Evolutionary conservation across 2,888 invertebrate genomes (phyloP), one percentile per base, ranked within the genome.

Genomic region (Lissonota sp.): DNA sequence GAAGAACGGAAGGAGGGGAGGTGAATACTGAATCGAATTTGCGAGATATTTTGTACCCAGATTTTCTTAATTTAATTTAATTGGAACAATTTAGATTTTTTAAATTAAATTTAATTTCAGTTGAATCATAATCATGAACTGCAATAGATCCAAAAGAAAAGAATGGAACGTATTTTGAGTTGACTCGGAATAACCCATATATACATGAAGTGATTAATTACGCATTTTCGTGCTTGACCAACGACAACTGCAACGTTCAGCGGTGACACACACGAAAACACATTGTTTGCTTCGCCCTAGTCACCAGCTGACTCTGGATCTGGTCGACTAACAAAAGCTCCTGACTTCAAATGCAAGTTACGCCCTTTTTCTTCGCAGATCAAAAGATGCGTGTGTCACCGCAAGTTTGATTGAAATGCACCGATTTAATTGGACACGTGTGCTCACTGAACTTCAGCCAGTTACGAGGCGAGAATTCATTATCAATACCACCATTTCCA

Each of bases 161-260:
- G 10, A 6, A 44, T 44, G 44, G 44, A 44, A 44, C 4, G 44
- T 44, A 44, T 8, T 44, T 44, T 6, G 6, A 26, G 26, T 26
- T 26, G 26, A 26, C 26, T 26, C 26, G 26, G 26, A 26, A 26
- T 26, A 26, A 2, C 44, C 26, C 12, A 10, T 51, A 51, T 53
- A 53, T 53, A 12, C 14, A 14, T 53, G 26, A 40, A 6, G 63
- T 44, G 66, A 79, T 44, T 63, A 73, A 67, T 73, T 63, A 79
- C 66, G 55, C 58, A 60, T 78, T 39, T 73, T 72, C 73, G 73
- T 57, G 79, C 53, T 73, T 53, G 71, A 78, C 66, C 64, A 71
- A 14, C 64, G 71, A 71, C 77, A 64, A 77, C n/a, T 10, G 49
- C 26, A 26, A 26, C 26, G 26, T 26, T 26, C 26, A 26, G 1